These are phyloP conservation scores for Loris lydekkerianus DNA, from an alignment of 2,797 vertebrate genomes.

Conservation along the genomic window DNA sequence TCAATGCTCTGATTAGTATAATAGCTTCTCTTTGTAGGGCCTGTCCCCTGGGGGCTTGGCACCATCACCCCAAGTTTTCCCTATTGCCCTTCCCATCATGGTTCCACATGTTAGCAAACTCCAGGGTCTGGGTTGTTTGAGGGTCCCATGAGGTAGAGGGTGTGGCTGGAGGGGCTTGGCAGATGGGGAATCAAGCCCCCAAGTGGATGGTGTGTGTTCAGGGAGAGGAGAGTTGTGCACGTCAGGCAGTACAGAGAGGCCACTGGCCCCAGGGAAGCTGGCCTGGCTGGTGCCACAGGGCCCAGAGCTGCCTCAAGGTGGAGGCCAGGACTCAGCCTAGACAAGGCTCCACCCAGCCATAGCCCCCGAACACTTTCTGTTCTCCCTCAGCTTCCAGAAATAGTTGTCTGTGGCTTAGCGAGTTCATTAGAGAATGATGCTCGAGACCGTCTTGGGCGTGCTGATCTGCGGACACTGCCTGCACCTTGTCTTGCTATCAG, in stretches of 20 bases:
- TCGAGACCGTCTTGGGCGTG: fast-evolving
- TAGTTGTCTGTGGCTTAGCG: background rate
- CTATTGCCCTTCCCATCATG: background rate
- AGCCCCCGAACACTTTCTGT: background rate
- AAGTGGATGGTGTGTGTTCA: fast-evolving
- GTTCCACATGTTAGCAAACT: background rate
- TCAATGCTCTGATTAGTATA: background rate
- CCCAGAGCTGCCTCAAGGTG: background rate
- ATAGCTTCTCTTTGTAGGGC: background rate
- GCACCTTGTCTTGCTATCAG: background rate
- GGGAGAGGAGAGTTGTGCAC: background rate
- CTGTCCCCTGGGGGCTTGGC: fast-evolving
- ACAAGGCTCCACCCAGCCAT: background rate
- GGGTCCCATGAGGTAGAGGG: background rate
- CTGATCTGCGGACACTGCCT: background rate
- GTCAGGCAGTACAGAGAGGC: background rate
- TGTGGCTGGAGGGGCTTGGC: background rate
- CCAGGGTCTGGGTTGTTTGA: no score
- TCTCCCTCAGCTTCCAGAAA: conserved; percentile 32
- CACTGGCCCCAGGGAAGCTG: background rate
- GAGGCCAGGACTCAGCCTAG: background rate
- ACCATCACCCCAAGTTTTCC: background rate
- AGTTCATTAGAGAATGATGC: background rate
- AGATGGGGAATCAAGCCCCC: background rate
- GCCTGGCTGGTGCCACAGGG: background rate